Conservation (phyloP, 1,140 invertebrate genomes). For the Daktulosphaira vitifoliae region DNA sequence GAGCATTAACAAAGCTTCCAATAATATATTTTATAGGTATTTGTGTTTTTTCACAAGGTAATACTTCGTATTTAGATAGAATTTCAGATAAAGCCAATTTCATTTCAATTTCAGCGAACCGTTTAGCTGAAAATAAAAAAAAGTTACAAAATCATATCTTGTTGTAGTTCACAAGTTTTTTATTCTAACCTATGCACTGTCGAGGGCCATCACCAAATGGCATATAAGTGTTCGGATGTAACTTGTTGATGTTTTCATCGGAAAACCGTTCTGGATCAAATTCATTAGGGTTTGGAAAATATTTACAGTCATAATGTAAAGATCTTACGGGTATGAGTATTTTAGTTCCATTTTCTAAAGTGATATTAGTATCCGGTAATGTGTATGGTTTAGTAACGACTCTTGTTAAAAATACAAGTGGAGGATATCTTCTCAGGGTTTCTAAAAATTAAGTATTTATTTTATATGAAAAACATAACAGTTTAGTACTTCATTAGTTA, state of each 20-base stretch:
- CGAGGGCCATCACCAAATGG: slow-evolving; percentile 51
- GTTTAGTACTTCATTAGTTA: too few relatives aligned
- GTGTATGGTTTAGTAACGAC: slow-evolving; percentile 45
- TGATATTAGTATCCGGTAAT: slow-evolving; percentile 45
- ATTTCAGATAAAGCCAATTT: slow-evolving; percentile 36
- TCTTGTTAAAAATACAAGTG: slow-evolving; percentile 44
- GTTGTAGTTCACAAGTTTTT: neutral
- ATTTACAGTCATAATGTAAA: slow-evolving; percentile 53
- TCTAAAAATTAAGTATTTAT: too few relatives aligned
- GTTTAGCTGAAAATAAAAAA: slow-evolving; percentile 37
- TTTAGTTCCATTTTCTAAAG: slow-evolving; percentile 46
- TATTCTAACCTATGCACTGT: slow-evolving; percentile 45
- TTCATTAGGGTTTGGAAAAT: slow-evolving; percentile 57
- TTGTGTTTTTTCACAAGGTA: slow-evolving; percentile 25
- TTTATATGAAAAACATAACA: too few relatives aligned
- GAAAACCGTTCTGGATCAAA: slow-evolving; percentile 68
- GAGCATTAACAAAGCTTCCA: slow-evolving; percentile 15
- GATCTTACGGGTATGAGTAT: slow-evolving; percentile 46
- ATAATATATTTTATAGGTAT: slow-evolving; percentile 27
- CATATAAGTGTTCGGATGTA: slow-evolving; percentile 42
- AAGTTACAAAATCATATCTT: neutral
- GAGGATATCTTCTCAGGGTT: slow-evolving; percentile 43
- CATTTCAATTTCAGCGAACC: slow-evolving; percentile 37
- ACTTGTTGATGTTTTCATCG: slow-evolving; percentile 44
- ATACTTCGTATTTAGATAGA: slow-evolving; percentile 39